phyloP scores from a whole-genome alignment of 2,797 vertebrate species.

The Falco biarmicus region DNA sequence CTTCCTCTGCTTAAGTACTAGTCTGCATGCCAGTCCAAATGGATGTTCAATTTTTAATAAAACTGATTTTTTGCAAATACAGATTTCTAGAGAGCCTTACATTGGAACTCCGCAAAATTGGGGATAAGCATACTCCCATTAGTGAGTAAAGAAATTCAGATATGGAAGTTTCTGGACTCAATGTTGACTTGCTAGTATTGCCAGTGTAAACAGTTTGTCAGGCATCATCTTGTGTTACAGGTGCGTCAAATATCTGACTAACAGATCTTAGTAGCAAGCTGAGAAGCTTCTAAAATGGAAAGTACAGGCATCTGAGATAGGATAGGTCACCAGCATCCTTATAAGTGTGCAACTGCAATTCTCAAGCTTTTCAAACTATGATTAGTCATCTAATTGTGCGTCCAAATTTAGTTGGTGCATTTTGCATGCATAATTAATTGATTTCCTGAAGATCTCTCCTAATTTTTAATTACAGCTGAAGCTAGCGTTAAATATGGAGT shows the following conservation, averaged over 20 bases:
- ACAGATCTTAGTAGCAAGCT: not conserved
- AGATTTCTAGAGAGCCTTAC: not conserved
- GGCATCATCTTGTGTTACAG: not conserved
- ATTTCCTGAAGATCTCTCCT: conserved; percentile 55
- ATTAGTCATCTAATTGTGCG: conserved; percentile 58
- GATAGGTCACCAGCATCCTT: conserved; percentile 22
- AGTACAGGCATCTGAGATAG: not conserved
- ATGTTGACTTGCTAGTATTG: not conserved
- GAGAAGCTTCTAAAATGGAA: not conserved
- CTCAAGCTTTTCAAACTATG: conserved; percentile 55
- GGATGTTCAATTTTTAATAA: not conserved
- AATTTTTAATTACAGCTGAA: conserved; percentile 62
- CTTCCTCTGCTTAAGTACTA: not conserved
- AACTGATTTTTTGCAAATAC: not conserved
- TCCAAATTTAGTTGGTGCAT: conserved; percentile 57
- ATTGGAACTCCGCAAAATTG: not conserved
- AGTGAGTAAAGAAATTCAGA: not conserved
- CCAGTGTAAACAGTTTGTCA: not conserved
- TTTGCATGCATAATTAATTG: conserved; percentile 70
- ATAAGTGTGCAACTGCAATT: conserved; percentile 30
- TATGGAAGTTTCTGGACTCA: not conserved
- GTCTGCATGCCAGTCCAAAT: not conserved
- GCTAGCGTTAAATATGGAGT: conserved; percentile 61
- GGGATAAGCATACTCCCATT: not conserved
- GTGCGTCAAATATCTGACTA: not conserved